Evolutionary conservation across 2,113 vertebrate genomes (phyloP), one percentile per base, ranked within the genome.

Genomic region (Thunnus maccoyii): DNA sequence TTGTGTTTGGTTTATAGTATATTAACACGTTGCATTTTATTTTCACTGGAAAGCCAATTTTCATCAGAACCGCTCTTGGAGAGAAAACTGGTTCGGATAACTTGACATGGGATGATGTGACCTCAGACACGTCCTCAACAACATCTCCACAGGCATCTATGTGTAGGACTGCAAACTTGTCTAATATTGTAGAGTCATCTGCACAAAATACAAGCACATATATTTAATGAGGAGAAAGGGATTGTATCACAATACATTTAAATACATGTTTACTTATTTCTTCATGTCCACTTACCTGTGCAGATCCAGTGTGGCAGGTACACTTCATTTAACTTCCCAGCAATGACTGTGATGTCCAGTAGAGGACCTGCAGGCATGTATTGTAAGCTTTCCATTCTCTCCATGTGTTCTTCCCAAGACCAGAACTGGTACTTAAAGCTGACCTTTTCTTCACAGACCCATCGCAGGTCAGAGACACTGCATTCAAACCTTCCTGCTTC

Each of bases 261-360:
- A 27, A 27, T 27, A 27, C 27, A 27, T 27, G 27, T 27, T 27
- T 27, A 7, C 3, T 30, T 15, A 8, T 8, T 17, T 3, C 15
- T 32, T 36, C 27, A 60, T 60, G 25, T 41, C 68, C n/a, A n/a
- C n/a, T 44, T 15, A 41, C 36, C 36, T 41, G 44, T 47, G 54
- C 20, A 47, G 68, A 71, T 16, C 68, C 68, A 71, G 54, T 71
- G 68, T 10, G 68, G 68, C n/a, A 71, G 68, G 36, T 71, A 71
- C 1, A 71, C 68, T 10, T 56, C 54, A 10, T 57, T 27, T 16
- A 71, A 56, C 32, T 15, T 15, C n/a, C 68, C 68, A 25, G 36
- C 54, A 22, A 3, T 71, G 1, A 71, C 52, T 12, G n/a, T 57
- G 52, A 71, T 15, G 68, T 71, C 68, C 20, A 71, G 13, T 41